Evolutionary conservation across 2,113 vertebrate genomes (phyloP), one percentile per base, ranked within the genome.

Genomic region (Gadus chalcogrammus): DNA sequence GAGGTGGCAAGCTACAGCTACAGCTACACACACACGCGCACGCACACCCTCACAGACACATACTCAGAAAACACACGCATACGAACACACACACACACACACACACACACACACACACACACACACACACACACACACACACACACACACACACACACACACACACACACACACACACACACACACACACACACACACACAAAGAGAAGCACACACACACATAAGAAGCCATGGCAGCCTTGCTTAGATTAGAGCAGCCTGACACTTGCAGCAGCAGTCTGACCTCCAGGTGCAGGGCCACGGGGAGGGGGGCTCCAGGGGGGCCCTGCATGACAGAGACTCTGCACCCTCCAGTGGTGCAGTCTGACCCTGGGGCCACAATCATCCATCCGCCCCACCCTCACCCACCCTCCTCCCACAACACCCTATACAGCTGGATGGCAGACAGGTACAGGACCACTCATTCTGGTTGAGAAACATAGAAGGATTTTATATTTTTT

Each of bases 211-310:
- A 71, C 18, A 67, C 18, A 67, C 56, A 69, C 56, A 61, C 28
- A 69, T 18, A 70, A 48, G 74, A 72, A 88, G 77, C 84, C 82
- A 81, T 79, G 84, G 79, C 64, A 83, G 82, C 82, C 78, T 27
- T 80, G 70, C 75, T 91, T 35, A 35, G 90, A 93, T 90, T 89
- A 92, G 92, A 92, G 84, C 75, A 80, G 75, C 83, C 82, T 85
- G 89, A 87, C 87, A 86, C 85, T 79, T 71, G 81, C 82, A 79
- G 42, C 71, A 38, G 76, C 68, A 16, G 81, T 67, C 81, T 88
- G 88, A 91, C 90, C 89, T 88, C 82, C 91, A 91, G 89, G 87
- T 92, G 89, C 80, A 82, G 76, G 78, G 78, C 65, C 74, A 68
- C 61, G 69, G 82, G 75, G 60, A 68, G 60, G 69, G 82, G 75